Evolutionary conservation across 37 sponge, comb jelly and placozoan species (phyloP), one percentile per base, ranked within the genome.

Genomic region (Amphimedon queenslandica): DNA sequence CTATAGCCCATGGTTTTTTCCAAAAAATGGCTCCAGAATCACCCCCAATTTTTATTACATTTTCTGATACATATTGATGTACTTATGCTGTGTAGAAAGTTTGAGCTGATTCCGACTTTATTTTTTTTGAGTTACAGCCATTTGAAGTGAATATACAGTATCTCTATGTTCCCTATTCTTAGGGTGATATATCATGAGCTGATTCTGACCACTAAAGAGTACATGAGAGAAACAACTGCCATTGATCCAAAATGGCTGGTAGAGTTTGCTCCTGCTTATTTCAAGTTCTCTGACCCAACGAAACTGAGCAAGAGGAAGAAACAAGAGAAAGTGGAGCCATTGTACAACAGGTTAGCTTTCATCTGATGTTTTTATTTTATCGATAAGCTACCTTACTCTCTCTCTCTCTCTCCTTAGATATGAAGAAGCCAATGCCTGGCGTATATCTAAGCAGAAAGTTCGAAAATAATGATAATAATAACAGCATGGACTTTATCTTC

Each of bases 231-330:
- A 68, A 74, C 73, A 5, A 92, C 87, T 42, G 80, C 92, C n/a
- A 67, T 93, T n/a, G 98, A 97, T 55, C 93, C 98, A 8, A 84
- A 83, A 57, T 97, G 98, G 98, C 98, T 97, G 64, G 98, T 97
- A 38, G 98, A 97, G 76, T 90, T 97, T 85, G 98, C 98, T 4
- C 94, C 98, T 5, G 92, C 98, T 30, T 97, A 93, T 81, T 97
- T 93, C 74, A 90, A 82, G 80, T 87, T 87, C 42, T 84, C 85
- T 21, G 98, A 97, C 66, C 98, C 92, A 25, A 97, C 93, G 0
- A 97, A 88, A 70, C 85, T 97, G 42, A 97, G 98, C 73, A 88
- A 77, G 61, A 78, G 94, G 33, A 97, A 97, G 90, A 77, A 79
- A 79, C 89, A 94, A 61, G 94, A 97, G 42, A 74, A 86, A 37